Conservation (phyloP, 2,888 invertebrate species). For the Opisthograptis luteolata region DNA sequence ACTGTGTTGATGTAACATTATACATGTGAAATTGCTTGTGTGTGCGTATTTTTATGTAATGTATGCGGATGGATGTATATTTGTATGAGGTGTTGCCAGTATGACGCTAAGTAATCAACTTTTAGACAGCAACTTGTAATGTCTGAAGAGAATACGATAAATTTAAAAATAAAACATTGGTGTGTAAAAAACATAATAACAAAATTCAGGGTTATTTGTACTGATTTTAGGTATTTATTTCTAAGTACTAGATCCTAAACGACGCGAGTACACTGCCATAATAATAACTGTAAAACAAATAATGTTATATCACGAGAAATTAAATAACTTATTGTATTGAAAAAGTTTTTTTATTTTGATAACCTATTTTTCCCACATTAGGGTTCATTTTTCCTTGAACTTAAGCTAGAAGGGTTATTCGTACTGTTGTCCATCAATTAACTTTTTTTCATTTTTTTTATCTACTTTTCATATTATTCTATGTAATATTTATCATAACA, state of each 20-base stretch:
- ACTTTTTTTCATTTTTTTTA: too few relatives aligned
- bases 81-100: too few relatives aligned
- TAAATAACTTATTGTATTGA: slow-evolving; percentile 23
- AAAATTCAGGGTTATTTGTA: slow-evolving; percentile 8
- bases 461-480: too few relatives aligned
- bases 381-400: neutral
- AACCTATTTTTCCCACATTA: neutral
- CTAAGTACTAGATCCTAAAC: slow-evolving; percentile 4
- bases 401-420: too few relatives aligned
- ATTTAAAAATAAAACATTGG: neutral
- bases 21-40: too few relatives aligned
- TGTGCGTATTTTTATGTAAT: too few relatives aligned
- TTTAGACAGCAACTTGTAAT: too few relatives aligned
- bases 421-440: too few relatives aligned
- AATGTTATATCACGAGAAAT: slow-evolving; percentile 19
- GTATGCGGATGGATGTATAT: too few relatives aligned
- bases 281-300: slow-evolving; percentile 8
- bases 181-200: neutral
- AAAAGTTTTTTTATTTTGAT: neutral
- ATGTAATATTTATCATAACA: too few relatives aligned
- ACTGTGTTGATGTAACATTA: too few relatives aligned
- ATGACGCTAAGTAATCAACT: too few relatives aligned
- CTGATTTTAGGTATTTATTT: slow-evolving; percentile 2
- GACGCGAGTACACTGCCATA: slow-evolving; percentile 20
- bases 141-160: neutral